Base-by-base conservation (phyloP, 2,113 vertebrate species). In the Chamaea fasciata region DNA sequence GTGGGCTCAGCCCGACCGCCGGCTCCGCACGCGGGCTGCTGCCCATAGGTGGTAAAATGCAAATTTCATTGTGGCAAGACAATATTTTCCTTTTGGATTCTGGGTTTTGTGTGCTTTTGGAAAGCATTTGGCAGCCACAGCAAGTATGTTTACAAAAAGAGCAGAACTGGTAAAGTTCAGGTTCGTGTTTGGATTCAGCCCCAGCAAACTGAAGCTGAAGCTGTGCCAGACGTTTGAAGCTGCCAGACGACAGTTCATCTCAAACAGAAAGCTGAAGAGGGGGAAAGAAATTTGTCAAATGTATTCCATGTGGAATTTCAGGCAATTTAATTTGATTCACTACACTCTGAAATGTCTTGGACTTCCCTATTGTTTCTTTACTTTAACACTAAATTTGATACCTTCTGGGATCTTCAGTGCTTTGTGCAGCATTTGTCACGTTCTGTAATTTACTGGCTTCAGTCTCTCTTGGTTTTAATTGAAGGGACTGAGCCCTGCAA, bases 171-270 rank as follows among this genome's bases (percentile, higher is more conserved):
- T 91, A 96, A 97, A 96, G 96, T 97, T 97, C 97, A 97, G 94
- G 95, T 90, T 95, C 78, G 15, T 95, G 94, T 97, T 97, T 97
- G 96, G 95, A 96, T 94, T 96, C 95, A 87, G 92, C 91, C 95
- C 95, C 94, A 95, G 95, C 85, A 94, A 97, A 95, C 96, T 77
- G 91, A 96, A 92, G 87, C 96, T 96, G 92, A 95, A 89, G 89
- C 79, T 49, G 70, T 95, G 97, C 96, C 95, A 96, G 94, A 93
- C 93, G 52, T 87, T 82, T 90, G 95, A 95, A 91, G 95, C 95
- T 95, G 96, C 95, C 97, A 97, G 95, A 97, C 94, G 94, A 96
- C 96, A 95, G 96, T 96, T 97, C 94, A 96, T 96, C 96, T 96
- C 95, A 96, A 97, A 97, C 83, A 95, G 95, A 96, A 97, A 96